Conservation (phyloP, 2,113 vertebrate genomes). For the Neodon shergylaensis region DNA sequence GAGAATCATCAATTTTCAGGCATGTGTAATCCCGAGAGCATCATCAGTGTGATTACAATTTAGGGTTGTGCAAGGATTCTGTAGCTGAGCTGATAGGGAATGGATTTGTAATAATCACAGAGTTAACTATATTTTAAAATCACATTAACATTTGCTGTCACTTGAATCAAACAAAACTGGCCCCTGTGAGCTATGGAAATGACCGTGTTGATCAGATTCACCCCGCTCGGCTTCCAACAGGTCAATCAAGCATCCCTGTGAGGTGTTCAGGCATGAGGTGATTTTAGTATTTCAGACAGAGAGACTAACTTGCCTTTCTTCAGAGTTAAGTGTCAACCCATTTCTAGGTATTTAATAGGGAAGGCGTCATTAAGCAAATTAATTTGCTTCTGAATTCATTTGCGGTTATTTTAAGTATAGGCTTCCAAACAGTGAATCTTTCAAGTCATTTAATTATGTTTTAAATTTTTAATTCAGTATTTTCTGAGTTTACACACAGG, state of each 20-base stretch:
- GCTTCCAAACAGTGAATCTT: slow-evolving; percentile 75
- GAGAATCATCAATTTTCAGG: neutral
- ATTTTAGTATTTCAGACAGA: slow-evolving; percentile 46
- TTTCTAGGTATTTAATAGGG: slow-evolving; percentile 62
- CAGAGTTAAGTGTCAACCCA: neutral
- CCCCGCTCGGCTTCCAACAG: slow-evolving; percentile 38
- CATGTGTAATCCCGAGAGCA: neutral
- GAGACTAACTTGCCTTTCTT: neutral
- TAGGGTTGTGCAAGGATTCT: neutral
- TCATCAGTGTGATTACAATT: neutral
- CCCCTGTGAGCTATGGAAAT: slow-evolving; percentile 66
- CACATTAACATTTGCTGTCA: slow-evolving; percentile 21
- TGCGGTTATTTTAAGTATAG: slow-evolving; percentile 71
- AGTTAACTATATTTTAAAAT: slow-evolving; percentile 31
- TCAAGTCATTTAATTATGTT: slow-evolving; percentile 1
- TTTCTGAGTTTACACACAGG: neutral
- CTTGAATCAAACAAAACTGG: slow-evolving; percentile 55
- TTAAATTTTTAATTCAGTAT: neutral
- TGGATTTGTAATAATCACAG: slow-evolving; percentile 1
- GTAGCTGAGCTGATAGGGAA: neutral
- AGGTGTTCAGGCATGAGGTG: slow-evolving; percentile 18
- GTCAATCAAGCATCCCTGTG: slow-evolving; percentile 54
- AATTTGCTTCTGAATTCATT: slow-evolving; percentile 71
- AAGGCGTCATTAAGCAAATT: slow-evolving; percentile 52
- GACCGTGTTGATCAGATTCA: slow-evolving; percentile 59